These are phyloP conservation scores for Lycaon pictus DNA, from an alignment of 2,113 vertebrate genomes.

Conservation along the genomic window DNA sequence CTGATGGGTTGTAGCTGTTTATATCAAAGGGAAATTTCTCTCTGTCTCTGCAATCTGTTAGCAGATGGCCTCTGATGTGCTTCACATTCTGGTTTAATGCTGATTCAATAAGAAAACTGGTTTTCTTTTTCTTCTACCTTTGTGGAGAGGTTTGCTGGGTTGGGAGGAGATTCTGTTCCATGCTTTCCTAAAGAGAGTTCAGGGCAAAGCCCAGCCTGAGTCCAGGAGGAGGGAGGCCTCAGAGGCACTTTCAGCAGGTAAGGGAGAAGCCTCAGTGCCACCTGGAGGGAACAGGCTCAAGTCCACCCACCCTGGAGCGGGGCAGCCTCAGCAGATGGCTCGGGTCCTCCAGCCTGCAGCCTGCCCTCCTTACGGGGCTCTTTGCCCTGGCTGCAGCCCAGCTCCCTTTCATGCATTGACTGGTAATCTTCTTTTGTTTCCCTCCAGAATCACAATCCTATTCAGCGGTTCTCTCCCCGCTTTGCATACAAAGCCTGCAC, in stretches of 20 bases:
- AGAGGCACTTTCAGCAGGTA: background rate
- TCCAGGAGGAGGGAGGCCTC: too few relatives aligned
- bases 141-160: background rate
- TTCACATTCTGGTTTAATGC: background rate
- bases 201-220: too few relatives aligned
- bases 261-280: background rate
- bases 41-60: background rate
- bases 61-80: accelerated
- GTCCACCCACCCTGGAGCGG: too few relatives aligned
- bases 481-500: background rate
- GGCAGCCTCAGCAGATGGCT: background rate
- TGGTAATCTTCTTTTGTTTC: background rate
- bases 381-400: background rate
- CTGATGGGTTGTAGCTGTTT: background rate
- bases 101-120: background rate
- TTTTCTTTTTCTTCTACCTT: background rate
- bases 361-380: background rate
- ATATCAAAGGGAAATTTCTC: background rate
- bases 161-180: background rate
- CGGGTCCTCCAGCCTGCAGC: accelerated
- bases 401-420: background rate
- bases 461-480: background rate
- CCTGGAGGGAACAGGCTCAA: background rate
- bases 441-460: background rate
- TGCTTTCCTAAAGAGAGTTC: background rate